phyloP scores from a whole-genome alignment of 2,888 invertebrate species.

The Thereva unica region DNA sequence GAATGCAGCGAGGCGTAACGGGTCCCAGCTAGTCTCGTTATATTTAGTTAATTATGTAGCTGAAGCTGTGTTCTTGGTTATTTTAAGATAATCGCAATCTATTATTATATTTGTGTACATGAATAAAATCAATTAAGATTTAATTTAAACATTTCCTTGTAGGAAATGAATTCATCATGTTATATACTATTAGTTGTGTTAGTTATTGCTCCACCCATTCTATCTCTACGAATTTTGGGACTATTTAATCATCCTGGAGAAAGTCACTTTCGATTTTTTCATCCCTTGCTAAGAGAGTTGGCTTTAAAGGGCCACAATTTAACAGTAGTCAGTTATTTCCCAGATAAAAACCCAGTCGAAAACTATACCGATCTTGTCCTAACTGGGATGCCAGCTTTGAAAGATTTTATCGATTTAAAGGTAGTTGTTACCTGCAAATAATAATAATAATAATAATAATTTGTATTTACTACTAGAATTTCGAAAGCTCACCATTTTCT shows the following conservation, averaged over 20 bases:
- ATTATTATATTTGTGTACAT: too few species aligned
- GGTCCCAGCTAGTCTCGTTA: too few species aligned
- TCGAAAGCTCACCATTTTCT: conserved; percentile 52
- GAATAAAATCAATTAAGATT: too few species aligned
- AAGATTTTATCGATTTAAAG: conserved; percentile 53
- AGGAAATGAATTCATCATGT: too few species aligned
- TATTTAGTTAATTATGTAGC: too few species aligned
- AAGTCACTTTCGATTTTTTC: conserved; percentile 60
- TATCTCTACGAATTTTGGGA: conserved; percentile 50
- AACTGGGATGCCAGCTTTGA: conserved; percentile 47
- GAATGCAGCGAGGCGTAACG: too few species aligned
- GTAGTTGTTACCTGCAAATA: conserved; percentile 44
- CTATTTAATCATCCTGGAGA: conserved; percentile 59
- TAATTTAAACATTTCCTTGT: too few species aligned
- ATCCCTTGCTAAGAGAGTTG: conserved; percentile 58
- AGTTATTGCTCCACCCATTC: too few species aligned
- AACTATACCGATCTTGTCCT: conserved; percentile 54
- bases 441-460: too few species aligned
- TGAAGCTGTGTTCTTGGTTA: too few species aligned
- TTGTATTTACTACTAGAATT: conserved; percentile 45
- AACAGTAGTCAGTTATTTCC: conserved; percentile 60
- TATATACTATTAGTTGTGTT: too few species aligned
- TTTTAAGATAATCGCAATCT: too few species aligned
- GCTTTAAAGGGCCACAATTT: conserved; percentile 60
- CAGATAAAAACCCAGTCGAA: conserved; percentile 53